Evolutionary conservation across 2,888 invertebrate genomes (phyloP).

Genomic region (Dastarcus helophoroides): DNA sequence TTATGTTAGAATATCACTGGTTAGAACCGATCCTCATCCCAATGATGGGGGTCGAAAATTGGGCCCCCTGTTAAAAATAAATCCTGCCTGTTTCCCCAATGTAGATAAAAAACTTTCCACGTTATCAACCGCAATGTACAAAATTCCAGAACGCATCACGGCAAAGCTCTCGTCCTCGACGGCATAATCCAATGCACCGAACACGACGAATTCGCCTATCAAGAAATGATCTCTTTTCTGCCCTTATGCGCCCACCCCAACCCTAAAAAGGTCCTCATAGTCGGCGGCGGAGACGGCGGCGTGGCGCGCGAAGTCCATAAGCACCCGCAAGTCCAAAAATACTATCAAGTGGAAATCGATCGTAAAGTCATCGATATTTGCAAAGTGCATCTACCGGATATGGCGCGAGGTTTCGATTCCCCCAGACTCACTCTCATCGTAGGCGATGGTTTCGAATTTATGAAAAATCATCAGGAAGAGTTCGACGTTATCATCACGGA

Average conservation of each 20-base stretch:
- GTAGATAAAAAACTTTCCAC: not conserved
- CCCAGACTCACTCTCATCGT: constrained; percentile 62
- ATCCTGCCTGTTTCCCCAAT: not conserved
- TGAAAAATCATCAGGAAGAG: constrained; percentile 70
- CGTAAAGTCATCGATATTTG: constrained; percentile 81
- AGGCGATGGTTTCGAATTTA: constrained; percentile 84
- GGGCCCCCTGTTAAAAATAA: no score
- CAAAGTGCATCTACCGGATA: constrained; percentile 78
- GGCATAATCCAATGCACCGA: constrained; percentile 96
- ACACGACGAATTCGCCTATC: constrained; percentile 93
- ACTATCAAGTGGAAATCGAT: constrained; percentile 92
- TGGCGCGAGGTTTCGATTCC: constrained; percentile 78
- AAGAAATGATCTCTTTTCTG: constrained; percentile 95
- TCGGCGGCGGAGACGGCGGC: constrained; percentile 98
- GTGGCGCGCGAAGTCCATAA: constrained; percentile 92
- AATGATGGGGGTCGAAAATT: no score
- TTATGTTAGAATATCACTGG: no score
- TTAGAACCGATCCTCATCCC: no score
- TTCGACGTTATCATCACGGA: constrained; percentile 98
- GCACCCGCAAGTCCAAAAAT: constrained; percentile 76
- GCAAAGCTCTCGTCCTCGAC: constrained; percentile 80
- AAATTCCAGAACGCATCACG: constrained; percentile 56
- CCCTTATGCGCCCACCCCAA: constrained; percentile 84
- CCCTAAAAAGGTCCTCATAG: constrained; percentile 85
- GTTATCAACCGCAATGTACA: not conserved